Percentiles rank a stretch among this genome's conserved stretches.
Conservation (phyloP, 2,888 invertebrate genomes). For the Cloeon dipterum region DNA sequence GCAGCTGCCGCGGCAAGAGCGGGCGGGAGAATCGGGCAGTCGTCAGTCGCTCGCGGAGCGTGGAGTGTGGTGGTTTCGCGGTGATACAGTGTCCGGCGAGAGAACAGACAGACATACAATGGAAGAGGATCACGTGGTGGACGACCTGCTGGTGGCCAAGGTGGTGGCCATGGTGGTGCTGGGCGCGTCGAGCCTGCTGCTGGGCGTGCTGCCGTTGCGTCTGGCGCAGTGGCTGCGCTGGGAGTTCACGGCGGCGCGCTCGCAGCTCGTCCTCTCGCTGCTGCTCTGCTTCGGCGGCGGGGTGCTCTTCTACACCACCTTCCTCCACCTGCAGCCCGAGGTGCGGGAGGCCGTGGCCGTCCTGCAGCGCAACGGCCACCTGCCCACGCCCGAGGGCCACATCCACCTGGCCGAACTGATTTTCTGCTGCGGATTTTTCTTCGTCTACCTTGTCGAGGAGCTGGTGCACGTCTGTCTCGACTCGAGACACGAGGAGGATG, state of each 20-base stretch:
- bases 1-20: background rate
- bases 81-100: background rate
- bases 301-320: slow-evolving; percentile 36
- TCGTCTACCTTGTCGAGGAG: slow-evolving; percentile 61
- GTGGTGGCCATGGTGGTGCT: slow-evolving; percentile 55
- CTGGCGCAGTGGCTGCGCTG: slow-evolving; percentile 40
- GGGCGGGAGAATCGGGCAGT: background rate
- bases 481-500: slow-evolving; percentile 20
- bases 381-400: slow-evolving; percentile 18
- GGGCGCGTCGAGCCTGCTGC: slow-evolving; percentile 45
- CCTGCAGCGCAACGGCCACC: slow-evolving; percentile 19
- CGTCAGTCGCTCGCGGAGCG: background rate
- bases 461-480: slow-evolving; percentile 45
- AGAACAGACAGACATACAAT: too few species aligned
- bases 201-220: slow-evolving; percentile 50
- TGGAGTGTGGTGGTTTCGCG: background rate
- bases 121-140: too few species aligned
- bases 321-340: slow-evolving; percentile 38
- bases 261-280: slow-evolving; percentile 24
- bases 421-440: slow-evolving; percentile 41
- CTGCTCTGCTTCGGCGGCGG: slow-evolving; percentile 40
- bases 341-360: slow-evolving; percentile 29
- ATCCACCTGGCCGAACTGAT: slow-evolving; percentile 30
- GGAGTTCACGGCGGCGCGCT: slow-evolving; percentile 11
- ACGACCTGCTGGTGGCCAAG: slow-evolving; percentile 41